Base-by-base conservation (phyloP, 2,888 invertebrate species). In the Cartodere bifasciata region DNA sequence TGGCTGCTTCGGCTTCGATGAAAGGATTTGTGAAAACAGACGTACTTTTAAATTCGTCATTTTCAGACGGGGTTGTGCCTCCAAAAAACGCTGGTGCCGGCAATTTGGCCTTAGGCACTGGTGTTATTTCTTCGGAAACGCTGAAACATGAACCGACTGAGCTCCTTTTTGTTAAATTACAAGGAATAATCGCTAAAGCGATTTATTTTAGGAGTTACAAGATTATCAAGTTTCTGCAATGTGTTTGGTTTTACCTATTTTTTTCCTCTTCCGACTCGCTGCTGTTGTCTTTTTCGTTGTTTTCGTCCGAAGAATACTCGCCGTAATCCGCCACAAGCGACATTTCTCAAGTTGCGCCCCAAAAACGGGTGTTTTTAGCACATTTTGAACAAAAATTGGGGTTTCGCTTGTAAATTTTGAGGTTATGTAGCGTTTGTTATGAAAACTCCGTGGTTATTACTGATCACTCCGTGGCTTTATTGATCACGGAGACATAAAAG, bases 1-100 rank as follows among this genome's bases (percentile, higher is more conserved):
- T 86, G 2, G 84, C 84, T 50, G 77, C 71, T 56, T 90, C 90
- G 1, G 82, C 90, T 55, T 82, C 80, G 13, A 74, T 74, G 53
- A 82, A 91, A 5, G 85, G 87, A 65, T 90, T 91, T 17, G 74
- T 75, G 54, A 90, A 90, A 3, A 91, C 88, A 7, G 85, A 85
- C 35, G 72, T 73, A 49, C 72, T 44, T n/a, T 40, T 32, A 16
- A 30, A 7, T 14, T 31, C 70, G 51, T 28, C n/a, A n/a, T n/a
- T n/a, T n/a, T n/a, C n/a, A n/a, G n/a, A n/a, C n/a, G 63, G 58
- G 12, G 58, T 52, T 31, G 53, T 47, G 36, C 53, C 60, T 39
- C 67, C 68, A 37, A 68, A 67, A 41, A 78, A 70, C 21, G 71
- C 64, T 12, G 78, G 78, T 43, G 71, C 72, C 3, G 78, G 77